phyloP scores from a whole-genome alignment of 1,140 invertebrate genomes.

The Drosophila serrata region DNA sequence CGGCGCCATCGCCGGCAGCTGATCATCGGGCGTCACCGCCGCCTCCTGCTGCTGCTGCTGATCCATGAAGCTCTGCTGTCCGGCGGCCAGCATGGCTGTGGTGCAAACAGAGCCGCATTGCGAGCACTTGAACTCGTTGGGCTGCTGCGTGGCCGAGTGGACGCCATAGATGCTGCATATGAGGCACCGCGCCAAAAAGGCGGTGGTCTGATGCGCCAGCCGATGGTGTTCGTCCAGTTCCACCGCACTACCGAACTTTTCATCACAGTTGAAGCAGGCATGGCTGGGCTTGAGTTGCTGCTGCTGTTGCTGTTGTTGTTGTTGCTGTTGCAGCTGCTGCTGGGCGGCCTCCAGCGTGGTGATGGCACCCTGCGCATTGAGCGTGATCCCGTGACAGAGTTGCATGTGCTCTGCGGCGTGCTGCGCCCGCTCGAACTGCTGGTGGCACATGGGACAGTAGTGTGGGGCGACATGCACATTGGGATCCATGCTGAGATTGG shows the following conservation, averaged over 20 bases:
- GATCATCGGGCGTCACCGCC: constrained; percentile 75
- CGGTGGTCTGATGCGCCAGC: constrained; percentile 72
- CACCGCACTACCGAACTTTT: constrained; percentile 73
- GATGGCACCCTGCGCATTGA: constrained; percentile 65
- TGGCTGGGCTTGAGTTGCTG: constrained; percentile 67
- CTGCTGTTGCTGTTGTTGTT: constrained; percentile 60
- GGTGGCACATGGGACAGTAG: constrained; percentile 81
- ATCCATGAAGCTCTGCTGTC: constrained; percentile 76
- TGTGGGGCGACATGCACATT: constrained; percentile 64
- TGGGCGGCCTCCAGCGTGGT: constrained; percentile 62
- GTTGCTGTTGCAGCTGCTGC: constrained; percentile 55
- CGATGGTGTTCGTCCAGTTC: constrained; percentile 81
- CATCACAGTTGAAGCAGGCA: constrained; percentile 79
- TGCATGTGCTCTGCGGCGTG: constrained; percentile 80
- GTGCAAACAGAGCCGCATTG: constrained; percentile 77
- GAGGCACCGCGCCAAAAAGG: constrained; percentile 76
- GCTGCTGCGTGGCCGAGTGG: constrained; percentile 75
- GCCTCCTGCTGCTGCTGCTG: constrained; percentile 67
- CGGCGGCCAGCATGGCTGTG: constrained; percentile 70
- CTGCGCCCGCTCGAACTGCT: constrained; percentile 75
- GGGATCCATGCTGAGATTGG: constrained; percentile 83
- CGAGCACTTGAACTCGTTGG: constrained; percentile 80
- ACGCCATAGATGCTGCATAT: constrained; percentile 78
- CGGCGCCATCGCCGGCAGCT: constrained; percentile 76
- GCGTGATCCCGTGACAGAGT: constrained; percentile 69